phyloP scores from a whole-genome alignment of 2,797 vertebrate genomes.

The Typhlichthys subterraneus region DNA sequence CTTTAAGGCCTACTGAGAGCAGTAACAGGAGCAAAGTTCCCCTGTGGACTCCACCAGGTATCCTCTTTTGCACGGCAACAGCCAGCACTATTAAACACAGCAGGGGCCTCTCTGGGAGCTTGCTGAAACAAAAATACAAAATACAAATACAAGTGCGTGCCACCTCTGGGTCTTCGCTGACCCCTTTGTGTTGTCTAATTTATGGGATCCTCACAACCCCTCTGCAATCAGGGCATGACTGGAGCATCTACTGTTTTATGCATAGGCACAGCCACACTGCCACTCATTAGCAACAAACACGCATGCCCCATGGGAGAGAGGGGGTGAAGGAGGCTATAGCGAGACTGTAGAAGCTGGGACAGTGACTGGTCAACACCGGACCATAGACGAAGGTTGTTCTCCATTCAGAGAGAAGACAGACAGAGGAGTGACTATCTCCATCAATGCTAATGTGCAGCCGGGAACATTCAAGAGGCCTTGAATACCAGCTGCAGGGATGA shows the following conservation, averaged over 20 bases:
- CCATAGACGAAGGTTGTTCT: conserved; percentile 52
- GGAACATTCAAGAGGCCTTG: conserved; percentile 56
- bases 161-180: conserved; percentile 58
- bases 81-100: conserved; percentile 65
- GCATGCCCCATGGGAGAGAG: conserved; percentile 47
- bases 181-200: conserved; percentile 54
- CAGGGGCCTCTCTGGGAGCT: conserved; percentile 58
- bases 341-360: conserved; percentile 41
- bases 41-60: conserved; percentile 64
- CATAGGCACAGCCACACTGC: conserved; percentile 48
- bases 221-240: conserved; percentile 51
- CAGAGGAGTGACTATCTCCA: conserved; percentile 48
- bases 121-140: conserved; percentile 61
- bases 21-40: conserved; percentile 47
- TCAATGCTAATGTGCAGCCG: conserved; percentile 62
- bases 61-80: conserved; percentile 54
- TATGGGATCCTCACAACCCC: conserved; percentile 60
- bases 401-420: conserved; percentile 48
- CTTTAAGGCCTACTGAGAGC: conserved; percentile 57
- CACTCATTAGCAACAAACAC: conserved; percentile 71
- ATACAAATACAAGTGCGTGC: conserved; percentile 57
- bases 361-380: conserved; percentile 33
- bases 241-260: conserved; percentile 54
- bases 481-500: conserved; percentile 57
- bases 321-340: conserved; percentile 37